Conservation (phyloP, 2,888 invertebrate species). For the Synergus gifuensis region DNA sequence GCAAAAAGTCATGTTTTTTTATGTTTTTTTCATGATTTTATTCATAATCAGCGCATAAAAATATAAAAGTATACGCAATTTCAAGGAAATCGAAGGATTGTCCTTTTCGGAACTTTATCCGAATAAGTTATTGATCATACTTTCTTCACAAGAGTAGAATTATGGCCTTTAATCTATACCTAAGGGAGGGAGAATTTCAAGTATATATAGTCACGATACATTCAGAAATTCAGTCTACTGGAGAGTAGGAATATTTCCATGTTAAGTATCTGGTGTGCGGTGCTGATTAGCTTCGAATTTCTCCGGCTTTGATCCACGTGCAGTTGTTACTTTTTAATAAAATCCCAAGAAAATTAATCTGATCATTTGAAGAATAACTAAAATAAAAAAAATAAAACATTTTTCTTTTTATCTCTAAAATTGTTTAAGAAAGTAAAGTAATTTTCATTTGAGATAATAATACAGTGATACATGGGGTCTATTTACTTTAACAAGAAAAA, state of each 20-base stretch:
- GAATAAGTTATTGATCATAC: not conserved
- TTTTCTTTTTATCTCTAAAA: too few species aligned
- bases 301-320: not conserved
- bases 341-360: not conserved
- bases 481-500: not conserved
- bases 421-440: too few species aligned
- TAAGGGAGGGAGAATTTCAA: not conserved
- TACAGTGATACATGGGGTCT: not conserved
- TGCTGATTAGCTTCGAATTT: not conserved
- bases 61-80: too few species aligned
- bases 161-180: not conserved
- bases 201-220: not conserved
- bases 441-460: too few species aligned
- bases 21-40: too few species aligned
- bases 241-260: not conserved
- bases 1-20: too few species aligned
- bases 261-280: not conserved
- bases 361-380: not conserved
- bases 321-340: not conserved
- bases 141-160: not conserved
- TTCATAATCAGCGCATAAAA: too few species aligned
- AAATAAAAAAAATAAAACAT: too few species aligned
- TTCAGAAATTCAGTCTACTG: not conserved
- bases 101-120: too few species aligned
- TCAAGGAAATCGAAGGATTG: too few species aligned